Evolutionary conservation across 2,113 vertebrate genomes (phyloP), one percentile per base, ranked within the genome.

Genomic region (Protomyctophum bolini): DNA sequence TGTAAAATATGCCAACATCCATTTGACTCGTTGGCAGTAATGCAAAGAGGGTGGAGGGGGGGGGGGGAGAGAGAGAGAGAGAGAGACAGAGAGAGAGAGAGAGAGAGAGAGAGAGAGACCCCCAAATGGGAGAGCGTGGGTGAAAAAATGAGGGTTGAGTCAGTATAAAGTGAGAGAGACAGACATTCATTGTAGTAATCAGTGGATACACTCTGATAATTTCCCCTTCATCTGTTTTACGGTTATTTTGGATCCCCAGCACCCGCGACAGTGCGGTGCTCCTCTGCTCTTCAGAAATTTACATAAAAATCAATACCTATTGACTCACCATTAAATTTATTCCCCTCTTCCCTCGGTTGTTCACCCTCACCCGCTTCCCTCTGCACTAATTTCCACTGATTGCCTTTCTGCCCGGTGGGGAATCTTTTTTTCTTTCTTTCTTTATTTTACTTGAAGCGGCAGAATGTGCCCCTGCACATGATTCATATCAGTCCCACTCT

Each of bases 21-120:
- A 89, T 90, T 90, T 90, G 87, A 89, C 86, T 84, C 73, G 68
- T 84, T 91, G 89, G 89, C 89, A 75, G 72, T 33, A 77, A 77
- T 51, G 81, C 82, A 86, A 81, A 90, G 33, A 57, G 58, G 56
- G 73, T 7, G 68, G 10, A 56, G 54, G 1, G 54, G 54, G 1
- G 54, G 4, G 1, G 54, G 54, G 73, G 61, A 66, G 64, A 4
- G 0, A 29, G 21, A 15, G 58, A 66, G 81, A 79, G 68, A 73
- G 70, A 72, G 50, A 29, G 61, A 4, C 3, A 4, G 54, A 57
- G 49, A 57, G 14, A 48, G 10, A 49, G 62, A 59, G 45, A 50
- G 28, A 28, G 52, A 11, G 57, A 58, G 57, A 68, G 63, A 78
- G 68, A 58, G 64, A 41, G 33, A 41, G 9, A 52, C 4, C n/a